A percentile compares a stretch with the other conserved stretches of the same genome.
phyloP scores from a whole-genome alignment of 2,113 vertebrate species.

The Tapirus terrestris region DNA sequence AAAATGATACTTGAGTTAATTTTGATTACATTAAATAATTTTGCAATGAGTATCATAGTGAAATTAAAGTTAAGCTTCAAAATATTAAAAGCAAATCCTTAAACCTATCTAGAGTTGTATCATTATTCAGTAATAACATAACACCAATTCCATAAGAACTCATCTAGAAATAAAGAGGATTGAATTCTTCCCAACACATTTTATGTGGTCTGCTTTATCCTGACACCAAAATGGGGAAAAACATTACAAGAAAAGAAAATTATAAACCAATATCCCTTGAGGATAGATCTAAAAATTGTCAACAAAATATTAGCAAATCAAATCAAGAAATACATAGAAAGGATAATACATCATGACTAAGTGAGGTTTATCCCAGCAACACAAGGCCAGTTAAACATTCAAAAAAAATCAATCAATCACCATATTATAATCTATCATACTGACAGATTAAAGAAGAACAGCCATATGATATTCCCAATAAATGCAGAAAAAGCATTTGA shows the following conservation, averaged over 20 bases:
- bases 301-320: conserved; percentile 25
- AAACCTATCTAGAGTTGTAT: background rate
- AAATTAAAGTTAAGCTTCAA: conserved; percentile 18
- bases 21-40: conserved; percentile 34
- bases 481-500: background rate
- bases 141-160: background rate
- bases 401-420: background rate
- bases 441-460: conserved; percentile 28
- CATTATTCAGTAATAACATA: conserved; percentile 34
- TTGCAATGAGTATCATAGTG: background rate
- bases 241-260: conserved; percentile 8
- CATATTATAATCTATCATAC: background rate
- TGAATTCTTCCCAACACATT: background rate
- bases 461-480: background rate
- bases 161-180: background rate
- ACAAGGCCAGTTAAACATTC: background rate
- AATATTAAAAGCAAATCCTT: conserved; percentile 36
- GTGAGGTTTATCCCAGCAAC: background rate
- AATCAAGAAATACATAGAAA: conserved; percentile 20
- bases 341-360: background rate
- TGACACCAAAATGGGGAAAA: conserved; percentile 30
- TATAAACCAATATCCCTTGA: background rate
- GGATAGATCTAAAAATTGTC: background rate
- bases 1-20: conserved; percentile 1
- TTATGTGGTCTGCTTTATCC: background rate